Percentiles rank a stretch among this genome's conserved stretches.
Evolutionary conservation across 2,797 vertebrate species (phyloP).

Genomic region (Danionella dracula): DNA sequence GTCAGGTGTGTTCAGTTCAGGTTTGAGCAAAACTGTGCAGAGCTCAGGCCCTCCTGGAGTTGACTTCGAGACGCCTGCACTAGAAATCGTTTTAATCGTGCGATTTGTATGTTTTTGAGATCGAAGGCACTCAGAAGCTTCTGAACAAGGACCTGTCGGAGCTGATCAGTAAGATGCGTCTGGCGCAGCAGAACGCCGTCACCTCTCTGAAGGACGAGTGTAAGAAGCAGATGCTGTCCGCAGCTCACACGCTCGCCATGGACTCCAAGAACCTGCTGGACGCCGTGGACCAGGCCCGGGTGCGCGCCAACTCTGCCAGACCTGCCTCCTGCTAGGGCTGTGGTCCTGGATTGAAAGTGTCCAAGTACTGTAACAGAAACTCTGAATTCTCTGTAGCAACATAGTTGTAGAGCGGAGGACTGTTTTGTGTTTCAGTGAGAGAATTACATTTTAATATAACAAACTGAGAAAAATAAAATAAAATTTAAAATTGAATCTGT

Average conservation of each 20-base stretch:
- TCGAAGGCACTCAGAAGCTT: constrained; percentile 80
- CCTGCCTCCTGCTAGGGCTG: constrained; percentile 42
- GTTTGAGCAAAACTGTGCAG: too few relatives aligned
- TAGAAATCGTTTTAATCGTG: not conserved
- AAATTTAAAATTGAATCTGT: too few relatives aligned
- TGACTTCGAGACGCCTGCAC: too few relatives aligned
- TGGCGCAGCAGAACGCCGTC: constrained; percentile 81
- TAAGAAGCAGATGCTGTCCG: constrained; percentile 78
- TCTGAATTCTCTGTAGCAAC: too few relatives aligned
- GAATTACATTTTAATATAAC: too few relatives aligned
- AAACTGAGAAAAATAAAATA: too few relatives aligned
- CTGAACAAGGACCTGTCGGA: constrained; percentile 79
- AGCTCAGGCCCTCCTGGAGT: too few relatives aligned
- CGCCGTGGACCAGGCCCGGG: constrained; percentile 77
- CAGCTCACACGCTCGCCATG: constrained; percentile 81
- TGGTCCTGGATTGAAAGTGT: too few relatives aligned
- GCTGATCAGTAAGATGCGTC: constrained; percentile 81
- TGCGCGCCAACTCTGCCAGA: constrained; percentile 69
- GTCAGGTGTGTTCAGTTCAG: too few relatives aligned
- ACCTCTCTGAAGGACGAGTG: constrained; percentile 80
- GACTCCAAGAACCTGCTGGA: constrained; percentile 79
- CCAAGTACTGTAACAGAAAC: too few relatives aligned
- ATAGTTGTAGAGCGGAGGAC: too few relatives aligned
- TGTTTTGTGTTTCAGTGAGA: too few relatives aligned
- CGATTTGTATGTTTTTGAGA: constrained; percentile 54